These are phyloP conservation scores for Ctenoplectra terminalis DNA, from an alignment of 1,140 invertebrate genomes.

Conservation along the genomic window DNA sequence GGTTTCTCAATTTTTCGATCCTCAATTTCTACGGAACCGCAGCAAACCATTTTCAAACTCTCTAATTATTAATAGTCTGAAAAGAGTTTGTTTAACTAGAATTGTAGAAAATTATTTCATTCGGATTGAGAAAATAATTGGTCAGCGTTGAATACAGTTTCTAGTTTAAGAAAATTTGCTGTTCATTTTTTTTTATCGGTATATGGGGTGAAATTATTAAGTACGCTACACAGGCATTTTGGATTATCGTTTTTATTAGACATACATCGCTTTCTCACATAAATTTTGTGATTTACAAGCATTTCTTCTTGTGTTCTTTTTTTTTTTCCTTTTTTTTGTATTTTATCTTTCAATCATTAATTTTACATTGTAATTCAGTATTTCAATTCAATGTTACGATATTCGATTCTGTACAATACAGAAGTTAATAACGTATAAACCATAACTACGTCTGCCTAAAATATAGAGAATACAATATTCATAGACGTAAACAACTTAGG, in stretches of 20 bases:
- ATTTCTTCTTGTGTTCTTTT: too few relatives aligned
- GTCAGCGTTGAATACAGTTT: not conserved
- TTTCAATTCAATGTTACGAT: conserved; percentile 7
- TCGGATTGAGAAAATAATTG: not conserved
- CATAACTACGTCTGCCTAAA: conserved; percentile 2
- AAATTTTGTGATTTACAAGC: conserved; percentile 41
- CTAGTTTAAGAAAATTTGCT: not conserved
- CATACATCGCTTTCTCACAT: conserved; percentile 42
- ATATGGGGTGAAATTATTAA: not conserved
- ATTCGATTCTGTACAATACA: conserved; percentile 6
- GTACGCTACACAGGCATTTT: not conserved
- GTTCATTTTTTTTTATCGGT: not conserved
- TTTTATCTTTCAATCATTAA: conserved; percentile 11
- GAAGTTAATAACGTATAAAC: conserved; percentile 35
- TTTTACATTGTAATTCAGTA: conserved; percentile 3
- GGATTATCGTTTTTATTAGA: conserved; percentile 46
- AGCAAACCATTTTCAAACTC: conserved; percentile 15
- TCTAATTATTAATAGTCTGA: not conserved
- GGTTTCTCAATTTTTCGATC: conserved; percentile 84
- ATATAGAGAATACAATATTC: not conserved
- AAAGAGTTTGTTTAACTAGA: not conserved
- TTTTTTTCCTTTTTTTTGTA: too few relatives aligned
- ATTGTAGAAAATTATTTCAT: not conserved
- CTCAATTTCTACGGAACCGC: conserved; percentile 81
- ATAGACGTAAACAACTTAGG: conserved; percentile 15